Evolutionary conservation across 1,140 invertebrate species (phyloP).

Genomic region (Magallana gigas): DNA sequence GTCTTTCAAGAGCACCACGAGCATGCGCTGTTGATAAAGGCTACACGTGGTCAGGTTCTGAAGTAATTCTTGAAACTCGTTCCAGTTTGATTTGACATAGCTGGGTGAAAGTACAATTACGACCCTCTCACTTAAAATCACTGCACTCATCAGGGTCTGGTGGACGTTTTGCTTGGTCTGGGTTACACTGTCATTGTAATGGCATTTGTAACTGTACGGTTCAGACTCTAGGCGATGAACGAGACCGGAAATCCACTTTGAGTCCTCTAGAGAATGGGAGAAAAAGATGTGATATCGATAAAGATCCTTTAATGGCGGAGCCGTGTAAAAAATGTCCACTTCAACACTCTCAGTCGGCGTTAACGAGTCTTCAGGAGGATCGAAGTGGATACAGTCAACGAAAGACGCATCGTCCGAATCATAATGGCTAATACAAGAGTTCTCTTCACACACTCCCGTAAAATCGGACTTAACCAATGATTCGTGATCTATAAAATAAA

Average conservation of each 20-base stretch:
- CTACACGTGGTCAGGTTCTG: slow-evolving; percentile 70
- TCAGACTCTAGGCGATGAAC: slow-evolving; percentile 67
- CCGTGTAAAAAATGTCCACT: slow-evolving; percentile 57
- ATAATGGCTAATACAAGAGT: slow-evolving; percentile 8
- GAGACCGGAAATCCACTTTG: slow-evolving; percentile 69
- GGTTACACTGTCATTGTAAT: slow-evolving; percentile 60
- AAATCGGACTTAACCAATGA: slow-evolving; percentile 19
- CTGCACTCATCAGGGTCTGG: slow-evolving; percentile 72
- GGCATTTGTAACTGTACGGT: slow-evolving; percentile 71
- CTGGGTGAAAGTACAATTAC: slow-evolving; percentile 69
- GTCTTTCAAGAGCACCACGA: slow-evolving; percentile 70
- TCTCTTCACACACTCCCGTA: slow-evolving; percentile 17
- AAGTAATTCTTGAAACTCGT: slow-evolving; percentile 70
- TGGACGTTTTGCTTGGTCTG: slow-evolving; percentile 55
- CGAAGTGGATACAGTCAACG: slow-evolving; percentile 40
- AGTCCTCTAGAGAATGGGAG: slow-evolving; percentile 70
- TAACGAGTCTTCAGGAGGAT: slow-evolving; percentile 44
- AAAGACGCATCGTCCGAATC: slow-evolving; percentile 30
- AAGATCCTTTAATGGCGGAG: slow-evolving; percentile 70
- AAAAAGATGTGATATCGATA: slow-evolving; percentile 75
- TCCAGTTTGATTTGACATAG: slow-evolving; percentile 71
- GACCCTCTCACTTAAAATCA: slow-evolving; percentile 75
- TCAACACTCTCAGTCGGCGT: slow-evolving; percentile 55
- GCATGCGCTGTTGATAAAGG: slow-evolving; percentile 72
- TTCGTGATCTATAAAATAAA: slow-evolving; percentile 32